These are phyloP conservation scores for Ptyas mucosa DNA, from an alignment of 2,113 vertebrate species.

Conservation along the genomic window DNA sequence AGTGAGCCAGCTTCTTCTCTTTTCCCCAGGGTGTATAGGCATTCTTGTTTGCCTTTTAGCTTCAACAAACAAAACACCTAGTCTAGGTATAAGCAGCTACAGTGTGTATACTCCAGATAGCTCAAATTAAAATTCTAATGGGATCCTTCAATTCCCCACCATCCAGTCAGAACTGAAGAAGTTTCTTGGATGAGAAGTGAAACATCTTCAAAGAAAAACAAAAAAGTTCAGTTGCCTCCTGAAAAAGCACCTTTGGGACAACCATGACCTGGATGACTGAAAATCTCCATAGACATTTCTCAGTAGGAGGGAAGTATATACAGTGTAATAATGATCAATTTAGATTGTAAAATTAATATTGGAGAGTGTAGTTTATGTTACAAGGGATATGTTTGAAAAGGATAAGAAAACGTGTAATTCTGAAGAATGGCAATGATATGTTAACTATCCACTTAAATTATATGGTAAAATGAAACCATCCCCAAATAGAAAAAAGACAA, in stretches of 20 bases:
- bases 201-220: too few relatives aligned
- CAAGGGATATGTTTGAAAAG: not conserved
- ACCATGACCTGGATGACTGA: not conserved
- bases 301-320: not conserved
- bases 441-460: not conserved
- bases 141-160: too few relatives aligned
- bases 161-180: not conserved
- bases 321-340: not conserved
- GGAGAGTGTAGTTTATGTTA: not conserved
- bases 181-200: not conserved
- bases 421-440: not conserved
- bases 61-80: not conserved
- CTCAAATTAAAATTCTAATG: not conserved
- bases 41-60: not conserved
- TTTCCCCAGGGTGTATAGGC: constrained; percentile 3
- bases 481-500: not conserved
- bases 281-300: not conserved
- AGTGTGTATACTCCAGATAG: not conserved
- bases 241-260: too few relatives aligned
- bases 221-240: too few relatives aligned
- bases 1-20: constrained; percentile 9
- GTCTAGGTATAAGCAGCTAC: not conserved
- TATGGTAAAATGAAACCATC: constrained; percentile 3
- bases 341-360: not conserved
- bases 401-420: not conserved